phyloP scores from a whole-genome alignment of 2,797 vertebrate genomes.

The Neosalanx taihuensis region DNA sequence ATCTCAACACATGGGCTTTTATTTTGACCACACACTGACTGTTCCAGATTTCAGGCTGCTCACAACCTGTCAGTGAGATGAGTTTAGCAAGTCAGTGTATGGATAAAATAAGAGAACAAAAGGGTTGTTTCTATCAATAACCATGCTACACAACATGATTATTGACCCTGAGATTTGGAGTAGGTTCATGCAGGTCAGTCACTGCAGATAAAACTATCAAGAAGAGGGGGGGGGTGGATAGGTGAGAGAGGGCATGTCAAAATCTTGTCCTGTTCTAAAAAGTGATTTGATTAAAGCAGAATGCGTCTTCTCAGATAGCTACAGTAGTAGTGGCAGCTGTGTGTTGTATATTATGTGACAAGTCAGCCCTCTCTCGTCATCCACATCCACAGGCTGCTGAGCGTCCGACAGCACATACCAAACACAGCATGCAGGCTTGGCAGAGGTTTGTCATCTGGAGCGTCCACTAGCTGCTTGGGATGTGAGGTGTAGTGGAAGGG shows the following conservation, averaged over 20 bases:
- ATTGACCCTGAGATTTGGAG: conserved; percentile 75
- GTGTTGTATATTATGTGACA: conserved; percentile 13
- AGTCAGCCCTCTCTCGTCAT: conserved; percentile 85
- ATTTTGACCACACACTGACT: conserved; percentile 82
- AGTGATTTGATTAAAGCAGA: no score
- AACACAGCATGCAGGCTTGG: conserved; percentile 91
- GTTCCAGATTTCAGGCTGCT: conserved; percentile 32
- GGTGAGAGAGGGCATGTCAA: conserved; percentile 86
- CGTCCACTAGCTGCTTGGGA: conserved; percentile 76
- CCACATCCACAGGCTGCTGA: conserved; percentile 82
- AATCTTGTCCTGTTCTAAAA: not conserved
- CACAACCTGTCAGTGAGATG: no score
- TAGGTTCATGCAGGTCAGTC: conserved; percentile 86
- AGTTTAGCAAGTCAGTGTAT: conserved; percentile 78
- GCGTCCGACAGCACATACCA: conserved; percentile 70
- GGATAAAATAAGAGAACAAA: conserved; percentile 71
- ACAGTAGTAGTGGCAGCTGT: not conserved
- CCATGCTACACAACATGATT: conserved; percentile 83
- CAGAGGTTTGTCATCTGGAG: conserved; percentile 83
- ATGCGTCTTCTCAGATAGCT: not conserved
- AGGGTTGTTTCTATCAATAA: conserved; percentile 82
- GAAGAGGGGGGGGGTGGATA: conserved; percentile 80
- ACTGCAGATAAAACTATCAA: conserved; percentile 49
- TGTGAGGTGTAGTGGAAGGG: conserved; percentile 41
- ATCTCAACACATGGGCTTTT: conserved; percentile 67